Evolutionary conservation across 1,140 invertebrate species (phyloP).

Genomic region (Neodiprion pinetum): DNA sequence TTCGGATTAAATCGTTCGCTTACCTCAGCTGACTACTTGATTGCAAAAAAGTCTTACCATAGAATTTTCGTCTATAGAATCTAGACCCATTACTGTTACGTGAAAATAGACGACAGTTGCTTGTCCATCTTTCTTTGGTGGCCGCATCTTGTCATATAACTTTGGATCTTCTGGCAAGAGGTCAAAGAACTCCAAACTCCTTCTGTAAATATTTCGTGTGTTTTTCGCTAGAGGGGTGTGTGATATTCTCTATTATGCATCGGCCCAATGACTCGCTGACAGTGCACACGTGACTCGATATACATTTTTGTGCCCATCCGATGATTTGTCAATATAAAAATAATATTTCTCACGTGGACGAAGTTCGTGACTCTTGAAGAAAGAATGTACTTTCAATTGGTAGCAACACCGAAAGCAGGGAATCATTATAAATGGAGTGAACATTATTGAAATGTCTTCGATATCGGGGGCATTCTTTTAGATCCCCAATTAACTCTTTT

Average conservation of each 20-base stretch:
- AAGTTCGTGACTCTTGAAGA: too few species aligned
- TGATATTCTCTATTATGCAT: background rate
- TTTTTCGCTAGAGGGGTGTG: background rate
- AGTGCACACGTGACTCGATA: too few species aligned
- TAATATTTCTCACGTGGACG: too few species aligned
- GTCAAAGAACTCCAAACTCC: slow-evolving; percentile 80
- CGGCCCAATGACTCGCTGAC: background rate
- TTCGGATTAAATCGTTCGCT: slow-evolving; percentile 3
- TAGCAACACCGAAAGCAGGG: too few species aligned
- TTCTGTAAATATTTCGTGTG: slow-evolving; percentile 58
- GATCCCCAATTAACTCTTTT: too few species aligned
- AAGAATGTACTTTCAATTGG: too few species aligned
- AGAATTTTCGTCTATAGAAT: slow-evolving; percentile 91
- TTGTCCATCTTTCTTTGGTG: slow-evolving; percentile 85
- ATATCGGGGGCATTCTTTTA: too few species aligned
- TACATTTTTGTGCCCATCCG: too few species aligned
- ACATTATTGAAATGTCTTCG: too few species aligned
- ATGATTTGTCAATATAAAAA: too few species aligned
- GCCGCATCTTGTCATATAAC: slow-evolving; percentile 88
- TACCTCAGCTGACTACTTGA: background rate
- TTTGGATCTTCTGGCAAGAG: slow-evolving; percentile 85
- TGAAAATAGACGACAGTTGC: slow-evolving; percentile 89
- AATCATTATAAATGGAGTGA: too few species aligned
- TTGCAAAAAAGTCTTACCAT: slow-evolving; percentile 71
- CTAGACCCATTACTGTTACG: slow-evolving; percentile 90